Base-by-base conservation (phyloP, 2,888 invertebrate genomes). In the Diarsia dahlii region DNA sequence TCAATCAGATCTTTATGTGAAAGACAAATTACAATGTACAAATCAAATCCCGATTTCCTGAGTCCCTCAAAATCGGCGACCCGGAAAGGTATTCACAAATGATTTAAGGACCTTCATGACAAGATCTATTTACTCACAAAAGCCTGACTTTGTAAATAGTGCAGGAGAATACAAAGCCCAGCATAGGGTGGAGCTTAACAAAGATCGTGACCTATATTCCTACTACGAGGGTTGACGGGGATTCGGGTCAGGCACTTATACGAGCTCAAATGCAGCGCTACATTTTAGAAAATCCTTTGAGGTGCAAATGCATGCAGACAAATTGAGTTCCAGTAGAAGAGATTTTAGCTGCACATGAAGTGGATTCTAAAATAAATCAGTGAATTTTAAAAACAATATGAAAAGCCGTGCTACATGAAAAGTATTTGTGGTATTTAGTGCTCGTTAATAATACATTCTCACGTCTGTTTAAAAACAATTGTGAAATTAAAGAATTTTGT, bases 191-290 rank as follows among this genome's bases (percentile, higher is more conserved):
- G 68, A 65, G 79, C 72, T 82, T 69, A 70, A 74, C 74, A 78
- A 75, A 82, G 80, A 86, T 88, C 87, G 80, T 90, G 92, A 91
- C 92, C 92, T 82, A 92, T 78, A 88, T 92, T 84, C 81, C 67
- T 75, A 76, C 81, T 87, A 89, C 86, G 84, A 88, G 83, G 81
- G 88, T 84, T 60, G 74, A 74, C 54, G 78, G 76, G 84, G 88
- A 85, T 87, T 82, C 73, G 80, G 89, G 88, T 84, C 85, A 81
- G 77, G 82, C 78, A 86, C 85, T 85, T 81, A 70, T 62, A 39
- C 39, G 71, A 84, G 60, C 73, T 78, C 67, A 84, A 89, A 85
- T 82, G 82, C 84, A 78, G 77, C 68, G 66, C 65, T 71, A 66
- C 46, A 52, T 60, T 69, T 64, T 63, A 69, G 68, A 74, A 80